Evolutionary conservation across 2,888 invertebrate genomes (phyloP), one percentile per base, ranked within the genome.

Genomic region (Andrena camellia): DNA sequence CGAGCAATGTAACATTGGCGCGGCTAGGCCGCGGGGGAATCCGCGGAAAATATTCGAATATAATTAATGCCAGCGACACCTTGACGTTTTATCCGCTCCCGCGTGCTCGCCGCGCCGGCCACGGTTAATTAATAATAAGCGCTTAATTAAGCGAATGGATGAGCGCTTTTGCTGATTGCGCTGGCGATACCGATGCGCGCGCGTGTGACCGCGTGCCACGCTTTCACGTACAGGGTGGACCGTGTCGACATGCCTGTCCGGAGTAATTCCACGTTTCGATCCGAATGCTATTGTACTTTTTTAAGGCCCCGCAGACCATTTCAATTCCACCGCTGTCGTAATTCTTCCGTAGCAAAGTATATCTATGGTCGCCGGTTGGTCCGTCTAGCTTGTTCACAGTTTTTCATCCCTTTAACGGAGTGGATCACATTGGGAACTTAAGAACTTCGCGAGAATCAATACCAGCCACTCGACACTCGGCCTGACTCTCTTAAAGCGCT

Each of bases 61-160:
- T 85, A 84, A 86, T 88, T 84, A 86, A 81, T 68, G 81, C 70
- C 59, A 13, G 79, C 73, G 79, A 80, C 89, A 89, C 87, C 84
- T 89, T 87, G 86, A 88, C 88, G 86, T 89, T 84, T 88, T 88
- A 86, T 88, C 73, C 85, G 78, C 78, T 88, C 85, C 78, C 81
- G 85, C 10, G 80, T 78, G 70, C 62, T 68, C 67, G 79, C 75
- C 57, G 75, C 64, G 81, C 72, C 77, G 79, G 69, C 60, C 70
- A 73, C 81, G 81, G 74, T 86, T 89, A 90, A 89, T 89, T 90
- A 90, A 88, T 86, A 87, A 90, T 88, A 88, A 89, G 85, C 88
- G 87, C 81, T 90, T 90, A 90, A 88, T 90, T 90, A 88, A 87
- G 87, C 88, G 90, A 88, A 88, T 90, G 86, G 81, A 78, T 68